These are phyloP conservation scores for Thymelicus acteon DNA, from an alignment of 2,888 invertebrate species.

Conservation along the genomic window DNA sequence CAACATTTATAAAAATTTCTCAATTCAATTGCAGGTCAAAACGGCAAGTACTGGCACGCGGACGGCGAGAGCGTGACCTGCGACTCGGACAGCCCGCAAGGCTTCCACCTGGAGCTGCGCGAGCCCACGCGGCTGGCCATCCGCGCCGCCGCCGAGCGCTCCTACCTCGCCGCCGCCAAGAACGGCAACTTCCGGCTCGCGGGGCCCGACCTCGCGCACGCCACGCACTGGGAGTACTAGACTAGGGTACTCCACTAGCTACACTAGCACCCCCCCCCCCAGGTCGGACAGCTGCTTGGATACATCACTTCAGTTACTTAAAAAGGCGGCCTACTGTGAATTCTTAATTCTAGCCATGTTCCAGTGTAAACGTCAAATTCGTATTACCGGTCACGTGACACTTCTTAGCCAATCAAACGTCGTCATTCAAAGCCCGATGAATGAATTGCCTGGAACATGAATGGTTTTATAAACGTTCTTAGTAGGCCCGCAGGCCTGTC, in stretches of 20 bases:
- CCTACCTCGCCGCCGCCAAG: conserved; percentile 95
- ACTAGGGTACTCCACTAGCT: not conserved
- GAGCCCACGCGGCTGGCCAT: conserved; percentile 97
- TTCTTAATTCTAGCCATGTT: no score
- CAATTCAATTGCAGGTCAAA: conserved; percentile 88
- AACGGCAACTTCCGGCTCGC: conserved; percentile 95
- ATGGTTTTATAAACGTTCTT: no score
- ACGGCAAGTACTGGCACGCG: conserved; percentile 97
- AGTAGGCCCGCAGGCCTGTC: no score
- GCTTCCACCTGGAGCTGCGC: conserved; percentile 96
- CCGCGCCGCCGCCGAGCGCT: conserved; percentile 89
- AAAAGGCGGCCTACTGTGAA: no score
- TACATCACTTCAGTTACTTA: not conserved
- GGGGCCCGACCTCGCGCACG: conserved; percentile 89
- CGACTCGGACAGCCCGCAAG: conserved; percentile 92
- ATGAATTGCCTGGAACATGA: no score
- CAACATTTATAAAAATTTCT: no score
- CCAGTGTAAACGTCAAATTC: no score
- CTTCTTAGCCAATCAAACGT: no score
- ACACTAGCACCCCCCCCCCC: not conserved
- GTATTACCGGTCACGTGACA: no score
- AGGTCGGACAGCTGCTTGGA: conserved; percentile 15
- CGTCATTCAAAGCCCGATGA: no score
- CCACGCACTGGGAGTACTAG: conserved; percentile 98
- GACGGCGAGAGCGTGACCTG: conserved; percentile 94